These are phyloP conservation scores for Telmatherina bonti DNA, from an alignment of 2,797 vertebrate genomes.

Conservation along the genomic window DNA sequence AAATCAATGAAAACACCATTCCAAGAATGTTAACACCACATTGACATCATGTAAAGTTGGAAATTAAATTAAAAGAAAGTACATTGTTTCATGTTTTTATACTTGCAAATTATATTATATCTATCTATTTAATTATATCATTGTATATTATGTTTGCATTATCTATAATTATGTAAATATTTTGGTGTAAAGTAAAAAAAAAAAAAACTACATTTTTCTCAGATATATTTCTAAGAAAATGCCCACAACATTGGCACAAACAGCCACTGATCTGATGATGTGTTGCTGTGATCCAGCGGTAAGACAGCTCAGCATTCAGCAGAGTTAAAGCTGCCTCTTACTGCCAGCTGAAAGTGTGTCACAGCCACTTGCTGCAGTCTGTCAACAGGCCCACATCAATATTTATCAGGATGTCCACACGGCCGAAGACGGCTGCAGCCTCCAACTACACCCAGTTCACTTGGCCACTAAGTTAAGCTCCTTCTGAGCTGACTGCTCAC, in stretches of 20 bases:
- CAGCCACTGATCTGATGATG: constrained; percentile 52
- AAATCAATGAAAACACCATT: too few species aligned
- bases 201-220: background rate
- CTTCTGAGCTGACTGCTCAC: constrained; percentile 28
- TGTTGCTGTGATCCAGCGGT: constrained; percentile 53
- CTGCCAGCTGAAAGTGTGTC: constrained; percentile 64
- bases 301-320: constrained; percentile 58
- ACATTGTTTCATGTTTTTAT: too few species aligned
- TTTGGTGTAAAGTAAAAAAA: background rate
- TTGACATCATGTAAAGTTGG: too few species aligned
- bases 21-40: too few species aligned
- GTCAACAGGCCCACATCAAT: constrained; percentile 72
- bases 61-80: too few species aligned
- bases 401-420: constrained; percentile 63
- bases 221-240: background rate
- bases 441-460: constrained; percentile 8
- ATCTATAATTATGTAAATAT: background rate
- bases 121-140: too few species aligned
- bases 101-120: too few species aligned
- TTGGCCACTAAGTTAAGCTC: constrained; percentile 40
- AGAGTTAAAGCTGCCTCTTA: constrained; percentile 55
- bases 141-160: too few species aligned
- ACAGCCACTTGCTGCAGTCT: constrained; percentile 53
- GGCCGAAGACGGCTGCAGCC: constrained; percentile 37
- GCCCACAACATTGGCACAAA: constrained; percentile 28